Conservation (phyloP, 2,113 vertebrate species). For the Oreochromis niloticus region DNA sequence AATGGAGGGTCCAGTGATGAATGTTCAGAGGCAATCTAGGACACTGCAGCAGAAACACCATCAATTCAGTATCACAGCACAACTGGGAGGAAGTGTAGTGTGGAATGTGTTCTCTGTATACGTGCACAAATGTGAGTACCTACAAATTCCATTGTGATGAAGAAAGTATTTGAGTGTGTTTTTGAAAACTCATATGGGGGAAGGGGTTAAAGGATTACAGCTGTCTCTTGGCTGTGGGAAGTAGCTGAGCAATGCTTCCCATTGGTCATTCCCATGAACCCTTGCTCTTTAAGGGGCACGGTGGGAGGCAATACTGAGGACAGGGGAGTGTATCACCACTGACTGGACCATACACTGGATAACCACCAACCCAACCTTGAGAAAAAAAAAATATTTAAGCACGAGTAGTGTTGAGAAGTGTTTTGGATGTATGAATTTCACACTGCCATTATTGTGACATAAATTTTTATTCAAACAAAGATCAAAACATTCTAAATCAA, state of each 20-base stretch:
- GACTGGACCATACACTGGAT: slow-evolving; percentile 58
- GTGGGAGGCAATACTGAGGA: slow-evolving; percentile 75
- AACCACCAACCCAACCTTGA: slow-evolving; percentile 46
- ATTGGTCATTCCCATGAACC: slow-evolving; percentile 96
- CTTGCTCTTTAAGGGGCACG: slow-evolving; percentile 77
- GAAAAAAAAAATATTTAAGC: neutral
- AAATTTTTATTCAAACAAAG: neutral
- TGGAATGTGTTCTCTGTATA: slow-evolving; percentile 21
- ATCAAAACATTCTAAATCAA: neutral
- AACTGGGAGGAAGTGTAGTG: slow-evolving; percentile 29
- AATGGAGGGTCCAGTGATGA: slow-evolving; percentile 72
- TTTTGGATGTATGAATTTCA: neutral
- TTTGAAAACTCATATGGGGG: slow-evolving; percentile 45
- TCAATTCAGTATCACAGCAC: slow-evolving; percentile 75
- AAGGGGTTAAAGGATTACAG: slow-evolving; percentile 87
- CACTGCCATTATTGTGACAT: neutral
- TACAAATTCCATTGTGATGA: slow-evolving; percentile 55
- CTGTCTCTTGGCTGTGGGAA: slow-evolving; percentile 95
- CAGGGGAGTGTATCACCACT: slow-evolving; percentile 68
- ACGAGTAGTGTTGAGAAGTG: neutral
- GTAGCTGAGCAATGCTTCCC: slow-evolving; percentile 84
- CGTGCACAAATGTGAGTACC: slow-evolving; percentile 28
- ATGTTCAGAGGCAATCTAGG: slow-evolving; percentile 76
- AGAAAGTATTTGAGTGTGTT: slow-evolving; percentile 34
- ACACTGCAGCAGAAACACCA: slow-evolving; percentile 76